Percentiles rank a stretch among this genome's conserved stretches.
phyloP scores from a whole-genome alignment of 2,113 vertebrate genomes.

The Danio rerio region DNA sequence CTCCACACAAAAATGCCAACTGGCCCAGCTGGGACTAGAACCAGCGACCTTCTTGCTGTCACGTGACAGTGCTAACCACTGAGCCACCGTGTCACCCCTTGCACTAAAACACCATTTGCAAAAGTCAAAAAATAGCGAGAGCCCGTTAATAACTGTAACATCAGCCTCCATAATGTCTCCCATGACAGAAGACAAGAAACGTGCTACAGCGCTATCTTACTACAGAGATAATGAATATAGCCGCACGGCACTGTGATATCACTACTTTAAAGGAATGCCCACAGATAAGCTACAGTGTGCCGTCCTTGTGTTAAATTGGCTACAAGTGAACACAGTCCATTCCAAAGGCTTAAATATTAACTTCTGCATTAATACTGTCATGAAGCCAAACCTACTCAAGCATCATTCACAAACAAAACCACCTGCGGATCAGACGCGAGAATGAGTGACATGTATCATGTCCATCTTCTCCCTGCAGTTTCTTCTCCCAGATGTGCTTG shows the following conservation, averaged over 20 bases:
- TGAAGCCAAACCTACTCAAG: background rate
- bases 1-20: no score
- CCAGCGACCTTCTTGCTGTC: no score
- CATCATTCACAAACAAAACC: background rate
- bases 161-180: background rate
- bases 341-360: slow-evolving; percentile 38
- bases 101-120: no score
- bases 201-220: background rate
- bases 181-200: background rate
- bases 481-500: background rate
- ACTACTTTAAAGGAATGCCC: slow-evolving; percentile 1
- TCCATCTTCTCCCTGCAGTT: background rate
- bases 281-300: slow-evolving; percentile 8
- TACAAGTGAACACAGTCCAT: slow-evolving; percentile 47
- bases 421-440: background rate
- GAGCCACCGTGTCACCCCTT: no score
- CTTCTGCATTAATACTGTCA: background rate
- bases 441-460: background rate
- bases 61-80: no score
- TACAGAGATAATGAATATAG: background rate
- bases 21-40: no score
- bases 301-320: background rate
- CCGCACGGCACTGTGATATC: background rate
- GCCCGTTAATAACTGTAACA: background rate
- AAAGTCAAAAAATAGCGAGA: background rate